These are phyloP conservation scores for Synergus japonicus DNA, from an alignment of 2,888 invertebrate genomes.

Conservation along the genomic window DNA sequence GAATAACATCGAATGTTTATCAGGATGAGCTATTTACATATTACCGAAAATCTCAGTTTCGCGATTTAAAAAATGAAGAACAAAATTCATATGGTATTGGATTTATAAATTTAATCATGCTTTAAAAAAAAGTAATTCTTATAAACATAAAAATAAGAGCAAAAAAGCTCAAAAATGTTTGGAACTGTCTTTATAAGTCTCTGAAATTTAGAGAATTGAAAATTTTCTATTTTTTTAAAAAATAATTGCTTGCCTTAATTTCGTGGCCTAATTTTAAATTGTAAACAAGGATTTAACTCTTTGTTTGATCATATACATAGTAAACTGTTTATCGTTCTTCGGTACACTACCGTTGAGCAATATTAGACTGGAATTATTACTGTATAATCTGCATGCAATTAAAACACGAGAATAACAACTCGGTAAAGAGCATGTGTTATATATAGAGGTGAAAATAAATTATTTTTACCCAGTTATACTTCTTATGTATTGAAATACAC, in stretches of 20 bases:
- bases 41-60: no score
- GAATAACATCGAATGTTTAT: not conserved
- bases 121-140: no score
- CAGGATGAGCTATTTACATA: not conserved
- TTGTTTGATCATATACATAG: not conserved
- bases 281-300: not conserved
- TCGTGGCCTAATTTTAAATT: not conserved
- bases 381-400: not conserved
- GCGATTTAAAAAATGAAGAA: no score
- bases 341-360: slow-evolving; percentile 3
- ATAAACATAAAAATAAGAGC: no score
- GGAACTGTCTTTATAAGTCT: not conserved
- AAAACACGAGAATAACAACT: no score
- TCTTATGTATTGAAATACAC: not conserved
- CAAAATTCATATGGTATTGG: not conserved
- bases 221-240: not conserved
- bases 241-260: no score
- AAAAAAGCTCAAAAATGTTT: no score
- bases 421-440: no score
- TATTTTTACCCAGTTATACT: no score
- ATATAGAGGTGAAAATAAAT: no score
- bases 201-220: not conserved
- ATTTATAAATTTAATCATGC: not conserved
- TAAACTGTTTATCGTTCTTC: not conserved
- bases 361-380: not conserved